Base-by-base conservation (phyloP, 2,888 invertebrate species). In the Drosophila meridionalis region DNA sequence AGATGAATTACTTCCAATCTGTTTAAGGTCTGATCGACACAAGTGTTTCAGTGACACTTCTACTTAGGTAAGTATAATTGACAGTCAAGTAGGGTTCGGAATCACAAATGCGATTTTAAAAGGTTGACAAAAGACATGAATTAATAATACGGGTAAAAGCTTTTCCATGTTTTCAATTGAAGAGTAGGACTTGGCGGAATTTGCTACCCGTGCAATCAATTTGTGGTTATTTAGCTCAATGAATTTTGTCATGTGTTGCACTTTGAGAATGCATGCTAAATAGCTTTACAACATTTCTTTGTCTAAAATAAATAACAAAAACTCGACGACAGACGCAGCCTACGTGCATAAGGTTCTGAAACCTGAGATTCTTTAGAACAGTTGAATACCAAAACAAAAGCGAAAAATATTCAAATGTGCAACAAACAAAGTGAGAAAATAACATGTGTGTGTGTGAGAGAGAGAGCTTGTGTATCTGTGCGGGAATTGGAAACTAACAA, bases 331-430 rank as follows among this genome's bases (percentile, higher is more conserved):
- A 78, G 78, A 58, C 47, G 62, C 82, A 59, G 68, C 80, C 85
- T 87, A 85, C 85, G 85, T 85, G 85, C 85, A 89, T 50, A 71
- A 76, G 72, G 68, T 69, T 76, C 66, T 78, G 89, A 89, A 89
- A 86, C 85, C 80, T 74, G 89, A 86, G 85, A 86, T 89, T 85
- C 89, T 87, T 87, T 71, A 57, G 73, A 64, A 38, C 67, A 63
- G 55, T 65, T 63, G 59, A 79, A 79, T 65, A 64, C 32, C 70
- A 73, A 80, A 79, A 77, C 74, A 71, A 83, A 86, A 71, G 76
- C 78, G 57, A 76, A 66, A 55, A 73, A 55, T 75, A 79, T 75
- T 73, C 58, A 79, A 74, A 85, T 73, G 58, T 78, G 69, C 76
- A 82, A 70, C 79, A 78, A 76, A 63, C 73, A 71, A 65, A 66